Conservation (phyloP, 1,140 invertebrate species). For the Chionoecetes opilio region DNA sequence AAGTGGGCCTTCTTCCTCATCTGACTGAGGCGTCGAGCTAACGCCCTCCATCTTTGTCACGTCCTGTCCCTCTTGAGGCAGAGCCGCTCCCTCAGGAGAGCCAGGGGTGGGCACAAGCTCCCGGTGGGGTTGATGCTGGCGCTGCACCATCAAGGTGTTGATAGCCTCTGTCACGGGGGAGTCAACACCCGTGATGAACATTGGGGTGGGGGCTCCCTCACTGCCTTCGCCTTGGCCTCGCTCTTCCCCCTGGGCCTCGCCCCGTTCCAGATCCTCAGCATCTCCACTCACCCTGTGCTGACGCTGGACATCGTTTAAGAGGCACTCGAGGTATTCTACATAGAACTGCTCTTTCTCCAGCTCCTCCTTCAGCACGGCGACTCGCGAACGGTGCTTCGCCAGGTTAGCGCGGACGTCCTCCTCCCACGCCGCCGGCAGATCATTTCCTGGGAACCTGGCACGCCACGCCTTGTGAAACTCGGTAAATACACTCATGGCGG, state of each 20-base stretch:
- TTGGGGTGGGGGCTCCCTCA: conserved; percentile 69
- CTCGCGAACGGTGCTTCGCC: conserved; percentile 92
- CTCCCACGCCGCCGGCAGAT: conserved; percentile 94
- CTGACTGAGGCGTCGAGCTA: conserved; percentile 46
- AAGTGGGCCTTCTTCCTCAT: conserved; percentile 67
- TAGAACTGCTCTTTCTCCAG: conserved; percentile 95
- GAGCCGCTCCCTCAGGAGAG: not conserved
- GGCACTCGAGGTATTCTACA: conserved; percentile 93
- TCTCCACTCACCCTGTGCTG: conserved; percentile 53
- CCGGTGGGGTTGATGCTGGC: conserved; percentile 53
- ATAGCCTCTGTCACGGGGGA: conserved; percentile 79
- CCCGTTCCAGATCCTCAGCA: conserved; percentile 47
- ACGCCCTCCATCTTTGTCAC: conserved; percentile 52
- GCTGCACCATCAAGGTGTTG: conserved; percentile 79
- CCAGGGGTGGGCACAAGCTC: conserved; percentile 43
- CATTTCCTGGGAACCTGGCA: conserved; percentile 93
- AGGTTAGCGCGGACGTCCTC: conserved; percentile 95
- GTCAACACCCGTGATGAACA: conserved; percentile 75
- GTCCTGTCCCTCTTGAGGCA: not conserved
- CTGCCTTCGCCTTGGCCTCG: conserved; percentile 81
- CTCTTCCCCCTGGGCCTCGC: conserved; percentile 65
- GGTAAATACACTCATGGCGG: conserved; percentile 92
- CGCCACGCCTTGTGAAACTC: conserved; percentile 95
- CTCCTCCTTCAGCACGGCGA: conserved; percentile 91
- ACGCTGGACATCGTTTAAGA: conserved; percentile 86